A percentile compares a stretch with the other conserved stretches of the same genome.
phyloP scores from a whole-genome alignment of 2,888 invertebrate genomes.

The Metacarcinus magister region DNA sequence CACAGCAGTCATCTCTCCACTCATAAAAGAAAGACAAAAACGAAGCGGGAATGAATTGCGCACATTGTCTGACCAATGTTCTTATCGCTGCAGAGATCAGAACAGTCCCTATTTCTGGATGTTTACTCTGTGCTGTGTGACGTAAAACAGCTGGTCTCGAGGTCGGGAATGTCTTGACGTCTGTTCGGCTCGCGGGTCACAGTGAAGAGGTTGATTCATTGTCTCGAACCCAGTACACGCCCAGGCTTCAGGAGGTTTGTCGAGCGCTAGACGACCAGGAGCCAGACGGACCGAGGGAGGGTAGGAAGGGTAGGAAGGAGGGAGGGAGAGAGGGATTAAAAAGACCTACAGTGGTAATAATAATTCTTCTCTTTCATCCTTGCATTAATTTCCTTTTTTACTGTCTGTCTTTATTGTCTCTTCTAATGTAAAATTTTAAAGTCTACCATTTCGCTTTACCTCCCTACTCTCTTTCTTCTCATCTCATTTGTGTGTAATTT shows the following conservation, averaged over 20 bases:
- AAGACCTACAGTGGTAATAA: too few relatives aligned
- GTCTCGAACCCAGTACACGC: too few relatives aligned
- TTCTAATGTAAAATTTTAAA: too few relatives aligned
- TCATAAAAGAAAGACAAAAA: neutral
- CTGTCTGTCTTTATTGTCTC: too few relatives aligned
- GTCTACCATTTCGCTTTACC: too few relatives aligned
- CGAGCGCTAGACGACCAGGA: neutral
- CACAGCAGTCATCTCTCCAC: neutral
- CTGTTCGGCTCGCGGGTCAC: neutral
- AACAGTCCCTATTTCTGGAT: neutral
- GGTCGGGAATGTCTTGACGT: neutral
- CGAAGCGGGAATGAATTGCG: neutral
- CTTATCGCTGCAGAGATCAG: neutral
- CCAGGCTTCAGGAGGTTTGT: neutral
- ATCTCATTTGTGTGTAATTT: too few relatives aligned
- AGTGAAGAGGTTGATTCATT: neutral
- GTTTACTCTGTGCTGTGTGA: neutral
- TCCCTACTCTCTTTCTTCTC: too few relatives aligned
- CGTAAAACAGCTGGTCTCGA: slow-evolving; percentile 12
- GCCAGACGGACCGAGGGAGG: neutral
- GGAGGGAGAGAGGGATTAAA: too few relatives aligned
- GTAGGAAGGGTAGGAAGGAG: too few relatives aligned
- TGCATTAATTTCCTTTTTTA: too few relatives aligned
- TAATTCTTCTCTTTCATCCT: too few relatives aligned
- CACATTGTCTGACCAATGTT: neutral